Evolutionary conservation across 2,797 vertebrate genomes (phyloP).

Genomic region (Nasua narica): DNA sequence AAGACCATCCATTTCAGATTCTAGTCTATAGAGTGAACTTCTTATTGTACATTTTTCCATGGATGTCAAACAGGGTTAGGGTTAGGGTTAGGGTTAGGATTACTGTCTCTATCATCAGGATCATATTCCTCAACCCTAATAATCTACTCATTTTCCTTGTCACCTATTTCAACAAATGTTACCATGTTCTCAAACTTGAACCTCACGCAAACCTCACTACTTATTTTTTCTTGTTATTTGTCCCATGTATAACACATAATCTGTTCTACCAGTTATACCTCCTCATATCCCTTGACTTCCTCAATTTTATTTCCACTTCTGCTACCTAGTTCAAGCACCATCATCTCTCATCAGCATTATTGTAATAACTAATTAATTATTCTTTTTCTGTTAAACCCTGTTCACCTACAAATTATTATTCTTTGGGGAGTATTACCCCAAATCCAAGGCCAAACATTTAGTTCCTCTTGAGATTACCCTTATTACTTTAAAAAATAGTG

Average conservation of each 20-base stretch:
- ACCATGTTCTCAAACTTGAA: neutral
- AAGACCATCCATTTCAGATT: neutral
- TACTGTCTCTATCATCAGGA: neutral
- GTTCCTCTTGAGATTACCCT: neutral
- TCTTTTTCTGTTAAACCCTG: neutral
- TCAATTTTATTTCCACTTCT: neutral
- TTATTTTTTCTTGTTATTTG: neutral
- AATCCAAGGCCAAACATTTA: neutral
- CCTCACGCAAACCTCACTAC: neutral
- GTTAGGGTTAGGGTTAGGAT: no score
- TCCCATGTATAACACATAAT: neutral
- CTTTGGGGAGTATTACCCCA: neutral
- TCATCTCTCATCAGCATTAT: neutral
- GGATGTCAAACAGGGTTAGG: neutral
- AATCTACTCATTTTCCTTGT: neutral
- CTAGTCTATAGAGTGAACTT: neutral
- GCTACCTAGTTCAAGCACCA: neutral
- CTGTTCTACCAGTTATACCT: neutral
- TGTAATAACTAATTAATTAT: neutral
- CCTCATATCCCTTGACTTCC: neutral
- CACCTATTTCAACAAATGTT: neutral
- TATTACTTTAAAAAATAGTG: neutral
- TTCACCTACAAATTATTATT: neutral
- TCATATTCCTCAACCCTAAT: neutral
- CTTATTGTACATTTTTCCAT: neutral